Evolutionary conservation across 1,140 invertebrate species (phyloP), one percentile per base, ranked within the genome.

Genomic region (Trinorchestia longiramus): DNA sequence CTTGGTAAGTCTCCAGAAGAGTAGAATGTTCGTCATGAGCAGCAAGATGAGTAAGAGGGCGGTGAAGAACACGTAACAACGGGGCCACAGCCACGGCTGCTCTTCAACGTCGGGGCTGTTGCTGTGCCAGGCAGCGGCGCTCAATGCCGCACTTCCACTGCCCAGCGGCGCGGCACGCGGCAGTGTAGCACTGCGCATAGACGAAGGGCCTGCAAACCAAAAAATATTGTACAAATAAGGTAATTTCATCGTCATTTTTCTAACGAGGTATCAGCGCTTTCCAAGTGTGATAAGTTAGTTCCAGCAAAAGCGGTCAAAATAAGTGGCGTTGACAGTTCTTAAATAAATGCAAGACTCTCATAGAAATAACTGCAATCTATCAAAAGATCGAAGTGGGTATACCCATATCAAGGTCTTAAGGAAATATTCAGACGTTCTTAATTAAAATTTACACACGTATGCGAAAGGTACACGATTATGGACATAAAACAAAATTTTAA

Each of bases 1-100:
- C 44, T 94, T 94, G 43, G 43, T 23, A 15, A 94, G 92, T 94
- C 92, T 94, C 92, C 92, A 94, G 92, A 94, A 94, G 43, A 94
- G 92, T 44, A 94, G 41, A 36, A 94, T 6, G 44, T 94, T 94
- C 36, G 92, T 94, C 6, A 43, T 17, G 19, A 94, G 44, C 36
- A 94, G 92, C 43, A 94, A 36, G 8, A 94, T 43, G 40, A 94
- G 44, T 44, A 94, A 28, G 88, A 90, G 43, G n/a, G 88, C 43
- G n/a, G 43, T 90, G 88, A 90, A 42, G 28, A 90, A 41, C 88
- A 42, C 23, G 41, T 41, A 41, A 42, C 88, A 90, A 28, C 43
- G n/a, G 41, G 88, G 88, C 88, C 88, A 90, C 41, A 36, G 88
- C 41, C 88, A 42, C 88, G 88, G 36, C 88, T 8, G n/a, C 88